phyloP scores from a whole-genome alignment of 1,140 invertebrate species.

The Plectrocnemia conspersa region DNA sequence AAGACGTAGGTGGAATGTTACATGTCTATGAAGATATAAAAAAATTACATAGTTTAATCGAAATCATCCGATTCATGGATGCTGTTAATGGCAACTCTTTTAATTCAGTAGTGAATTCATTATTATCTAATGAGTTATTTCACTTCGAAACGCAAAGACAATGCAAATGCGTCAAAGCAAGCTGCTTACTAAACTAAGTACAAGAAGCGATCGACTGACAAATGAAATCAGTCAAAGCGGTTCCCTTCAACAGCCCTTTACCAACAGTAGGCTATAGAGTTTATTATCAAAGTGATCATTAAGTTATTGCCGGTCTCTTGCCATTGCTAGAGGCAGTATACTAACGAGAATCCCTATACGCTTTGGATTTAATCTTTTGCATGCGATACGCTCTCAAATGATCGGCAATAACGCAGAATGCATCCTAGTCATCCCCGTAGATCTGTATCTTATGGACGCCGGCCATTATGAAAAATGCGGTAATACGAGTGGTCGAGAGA shows the following conservation, averaged over 20 bases:
- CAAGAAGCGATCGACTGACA: constrained; percentile 8
- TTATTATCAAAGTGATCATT: constrained; percentile 12
- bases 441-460: not conserved
- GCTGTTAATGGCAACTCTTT: too few species aligned
- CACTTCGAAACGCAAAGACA: too few species aligned
- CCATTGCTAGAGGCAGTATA: not conserved
- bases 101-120: too few species aligned
- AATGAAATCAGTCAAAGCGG: constrained; percentile 5
- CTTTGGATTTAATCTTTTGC: not conserved
- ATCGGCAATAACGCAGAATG: not conserved
- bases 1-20: too few species aligned
- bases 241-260: not conserved
- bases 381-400: not conserved
- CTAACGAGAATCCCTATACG: constrained; percentile 4
- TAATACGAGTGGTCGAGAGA: too few species aligned
- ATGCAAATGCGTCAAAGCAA: too few species aligned
- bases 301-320: not conserved
- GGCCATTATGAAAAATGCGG: too few species aligned
- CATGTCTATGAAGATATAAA: too few species aligned
- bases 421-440: not conserved
- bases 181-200: too few species aligned
- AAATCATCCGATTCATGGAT: too few species aligned
- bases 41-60: too few species aligned
- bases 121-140: too few species aligned
- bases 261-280: not conserved